Evolutionary conservation across 2,888 invertebrate species (phyloP).

Genomic region (Drosophila longiperda): DNA sequence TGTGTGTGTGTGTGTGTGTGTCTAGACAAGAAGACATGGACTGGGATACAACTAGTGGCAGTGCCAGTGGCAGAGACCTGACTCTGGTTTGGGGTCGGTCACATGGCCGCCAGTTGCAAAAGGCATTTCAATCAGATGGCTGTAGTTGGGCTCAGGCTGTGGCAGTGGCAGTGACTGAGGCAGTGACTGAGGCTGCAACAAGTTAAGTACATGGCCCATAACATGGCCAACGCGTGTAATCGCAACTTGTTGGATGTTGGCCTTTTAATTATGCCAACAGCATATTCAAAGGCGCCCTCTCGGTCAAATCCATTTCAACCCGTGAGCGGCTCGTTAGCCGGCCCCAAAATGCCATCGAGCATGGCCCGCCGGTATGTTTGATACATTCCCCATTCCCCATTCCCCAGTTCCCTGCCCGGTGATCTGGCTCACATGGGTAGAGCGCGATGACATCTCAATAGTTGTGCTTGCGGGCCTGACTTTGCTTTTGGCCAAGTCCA

Average conservation of each 20-base stretch:
- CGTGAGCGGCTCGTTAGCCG: constrained; percentile 56
- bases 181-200: constrained; percentile 36
- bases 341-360: constrained; percentile 39
- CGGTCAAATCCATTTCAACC: constrained; percentile 42
- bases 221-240: constrained; percentile 78
- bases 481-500: constrained; percentile 51
- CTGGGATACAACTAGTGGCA: neutral
- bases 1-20: constrained; percentile 4
- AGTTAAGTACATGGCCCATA: constrained; percentile 75
- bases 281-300: constrained; percentile 63
- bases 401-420: neutral
- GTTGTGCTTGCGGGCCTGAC: constrained; percentile 59
- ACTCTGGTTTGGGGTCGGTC: constrained; percentile 49
- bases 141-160: constrained; percentile 16
- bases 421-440: constrained; percentile 28
- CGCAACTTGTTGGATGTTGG: constrained; percentile 67
- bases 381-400: too few species aligned
- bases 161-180: constrained; percentile 17
- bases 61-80: constrained; percentile 19
- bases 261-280: constrained; percentile 74
- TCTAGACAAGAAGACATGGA: constrained; percentile 41
- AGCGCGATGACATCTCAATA: constrained; percentile 75
- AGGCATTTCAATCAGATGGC: constrained; percentile 73
- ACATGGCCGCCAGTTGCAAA: constrained; percentile 42
- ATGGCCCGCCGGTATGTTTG: constrained; percentile 64